Conservation (phyloP, 1,140 invertebrate genomes). For the Calephelis nemesis region DNA sequence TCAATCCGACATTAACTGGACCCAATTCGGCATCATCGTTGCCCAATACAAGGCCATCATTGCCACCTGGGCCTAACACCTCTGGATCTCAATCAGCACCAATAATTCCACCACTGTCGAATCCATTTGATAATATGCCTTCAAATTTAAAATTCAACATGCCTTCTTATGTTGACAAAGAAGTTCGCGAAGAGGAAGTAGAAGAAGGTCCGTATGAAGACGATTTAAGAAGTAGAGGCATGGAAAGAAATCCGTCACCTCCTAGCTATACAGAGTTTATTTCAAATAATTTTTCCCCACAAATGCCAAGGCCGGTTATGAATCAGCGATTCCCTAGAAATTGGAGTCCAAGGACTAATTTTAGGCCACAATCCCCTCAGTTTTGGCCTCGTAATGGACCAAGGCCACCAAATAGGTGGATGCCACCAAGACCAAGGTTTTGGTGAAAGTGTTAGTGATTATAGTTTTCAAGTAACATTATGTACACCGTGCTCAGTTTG, state of each 20-base stretch:
- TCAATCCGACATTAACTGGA: background rate
- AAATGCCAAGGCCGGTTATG: conserved; percentile 38
- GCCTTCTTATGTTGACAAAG: conserved; percentile 27
- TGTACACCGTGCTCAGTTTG: conserved; percentile 24
- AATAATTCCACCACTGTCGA: conserved; percentile 39
- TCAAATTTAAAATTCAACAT: conserved; percentile 49
- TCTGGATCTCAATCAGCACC: conserved; percentile 34
- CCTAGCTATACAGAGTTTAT: conserved; percentile 42
- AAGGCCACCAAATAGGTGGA: conserved; percentile 50
- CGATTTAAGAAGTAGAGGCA: conserved; percentile 39
- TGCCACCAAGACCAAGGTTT: conserved; percentile 56
- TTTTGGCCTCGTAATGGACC: conserved; percentile 56
- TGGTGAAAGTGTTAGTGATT: conserved; percentile 46
- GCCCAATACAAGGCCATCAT: background rate
- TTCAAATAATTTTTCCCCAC: conserved; percentile 40
- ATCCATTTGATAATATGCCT: conserved; percentile 66
- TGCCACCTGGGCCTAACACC: background rate
- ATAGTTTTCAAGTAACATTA: conserved; percentile 6
- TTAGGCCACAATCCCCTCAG: conserved; percentile 41
- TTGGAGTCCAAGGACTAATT: conserved; percentile 56
- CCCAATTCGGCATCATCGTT: background rate
- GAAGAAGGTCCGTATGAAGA: conserved; percentile 45
- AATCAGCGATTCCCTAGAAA: conserved; percentile 61
- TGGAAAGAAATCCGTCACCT: conserved; percentile 37
- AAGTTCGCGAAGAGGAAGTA: conserved; percentile 32